These are phyloP conservation scores for Okamejei kenojei DNA, from an alignment of 2,797 vertebrate species.

Conservation along the genomic window DNA sequence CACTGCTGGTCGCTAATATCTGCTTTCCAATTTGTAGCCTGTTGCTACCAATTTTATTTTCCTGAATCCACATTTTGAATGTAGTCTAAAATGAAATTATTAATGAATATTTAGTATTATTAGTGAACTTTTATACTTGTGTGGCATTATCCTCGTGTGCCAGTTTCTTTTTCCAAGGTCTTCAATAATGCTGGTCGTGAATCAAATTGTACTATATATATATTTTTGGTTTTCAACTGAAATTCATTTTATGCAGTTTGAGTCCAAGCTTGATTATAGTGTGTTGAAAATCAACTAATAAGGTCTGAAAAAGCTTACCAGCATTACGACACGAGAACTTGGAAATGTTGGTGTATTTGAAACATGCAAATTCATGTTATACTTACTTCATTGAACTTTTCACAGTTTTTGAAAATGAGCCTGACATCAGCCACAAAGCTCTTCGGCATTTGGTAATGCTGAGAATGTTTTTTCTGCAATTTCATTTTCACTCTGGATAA, in stretches of 20 bases:
- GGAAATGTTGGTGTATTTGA: background rate
- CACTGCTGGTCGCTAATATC: background rate
- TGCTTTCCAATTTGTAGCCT: background rate
- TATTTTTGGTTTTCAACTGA: background rate
- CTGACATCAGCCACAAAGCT: conserved; percentile 91
- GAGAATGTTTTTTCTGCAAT: conserved; percentile 79
- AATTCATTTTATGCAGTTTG: background rate
- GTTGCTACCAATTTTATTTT: background rate
- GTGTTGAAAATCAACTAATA: background rate
- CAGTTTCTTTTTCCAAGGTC: background rate
- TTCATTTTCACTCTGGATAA: conserved; percentile 90
- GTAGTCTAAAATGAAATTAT: background rate
- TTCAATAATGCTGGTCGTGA: background rate
- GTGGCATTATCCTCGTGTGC: background rate
- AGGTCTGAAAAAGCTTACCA: background rate
- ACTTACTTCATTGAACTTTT: conserved; percentile 98
- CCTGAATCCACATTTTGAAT: background rate
- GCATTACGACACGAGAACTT: background rate
- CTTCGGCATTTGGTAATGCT: conserved; percentile 78
- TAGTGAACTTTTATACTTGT: background rate
- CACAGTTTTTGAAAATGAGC: conserved; percentile 96
- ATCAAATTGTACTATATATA: background rate
- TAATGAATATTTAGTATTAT: background rate
- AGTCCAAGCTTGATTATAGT: too few species aligned
- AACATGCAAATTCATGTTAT: conserved; percentile 43